Percentiles rank a stretch among this genome's conserved stretches.
These are phyloP conservation scores for Rhynchonycteris naso DNA, from an alignment of 2,797 vertebrate species.

Conservation along the genomic window DNA sequence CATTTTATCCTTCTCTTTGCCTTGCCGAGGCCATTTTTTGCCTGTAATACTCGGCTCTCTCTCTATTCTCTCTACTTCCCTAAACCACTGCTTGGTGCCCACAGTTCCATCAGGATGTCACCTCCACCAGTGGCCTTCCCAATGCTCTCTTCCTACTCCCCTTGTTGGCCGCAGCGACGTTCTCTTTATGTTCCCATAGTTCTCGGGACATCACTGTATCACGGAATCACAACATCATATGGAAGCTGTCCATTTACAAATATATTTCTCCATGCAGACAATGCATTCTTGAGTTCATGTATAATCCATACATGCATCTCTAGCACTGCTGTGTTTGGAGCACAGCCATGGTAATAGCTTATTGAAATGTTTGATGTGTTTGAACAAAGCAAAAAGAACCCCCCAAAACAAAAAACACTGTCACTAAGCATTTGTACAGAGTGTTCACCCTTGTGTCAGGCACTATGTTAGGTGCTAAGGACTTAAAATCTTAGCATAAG, in stretches of 20 bases:
- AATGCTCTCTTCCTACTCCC: background rate
- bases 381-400: background rate
- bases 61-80: background rate
- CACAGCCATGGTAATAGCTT: background rate
- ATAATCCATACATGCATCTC: background rate
- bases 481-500: background rate
- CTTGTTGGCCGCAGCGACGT: background rate
- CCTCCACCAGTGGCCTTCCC: background rate
- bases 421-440: background rate
- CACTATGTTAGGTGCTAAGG: background rate
- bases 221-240: background rate
- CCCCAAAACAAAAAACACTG: background rate
- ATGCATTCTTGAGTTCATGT: background rate
- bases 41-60: background rate
- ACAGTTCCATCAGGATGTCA: background rate
- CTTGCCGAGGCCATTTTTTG: background rate
- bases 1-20: background rate
- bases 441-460: background rate
- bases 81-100: background rate
- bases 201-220: background rate
- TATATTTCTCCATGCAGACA: background rate
- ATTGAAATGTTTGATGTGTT: background rate
- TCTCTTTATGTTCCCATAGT: background rate
- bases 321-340: background rate
- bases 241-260: background rate